Conservation (phyloP, 2,797 vertebrate genomes). For the Megaceryle alcyon region DNA sequence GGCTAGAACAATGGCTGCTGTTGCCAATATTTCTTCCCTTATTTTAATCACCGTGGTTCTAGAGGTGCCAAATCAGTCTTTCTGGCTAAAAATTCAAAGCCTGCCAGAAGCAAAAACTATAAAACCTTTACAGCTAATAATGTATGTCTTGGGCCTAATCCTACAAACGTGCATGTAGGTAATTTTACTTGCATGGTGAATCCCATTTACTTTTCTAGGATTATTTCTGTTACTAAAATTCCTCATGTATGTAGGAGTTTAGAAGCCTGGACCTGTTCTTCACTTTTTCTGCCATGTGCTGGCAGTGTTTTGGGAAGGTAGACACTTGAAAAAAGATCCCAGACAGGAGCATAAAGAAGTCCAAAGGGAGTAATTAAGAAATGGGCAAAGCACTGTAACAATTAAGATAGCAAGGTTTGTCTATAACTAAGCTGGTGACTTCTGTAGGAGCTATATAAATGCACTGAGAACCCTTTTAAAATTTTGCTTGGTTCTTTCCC, state of each 20-base stretch:
- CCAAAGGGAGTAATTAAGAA: slow-evolving; percentile 50
- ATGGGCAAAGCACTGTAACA: slow-evolving; percentile 30
- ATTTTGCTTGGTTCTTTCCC: slow-evolving; percentile 24
- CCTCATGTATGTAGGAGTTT: neutral
- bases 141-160: neutral
- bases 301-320: slow-evolving; percentile 29
- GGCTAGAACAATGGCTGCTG: neutral
- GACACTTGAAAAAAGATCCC: slow-evolving; percentile 31
- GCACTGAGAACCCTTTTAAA: slow-evolving; percentile 68
- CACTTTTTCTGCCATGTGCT: slow-evolving; percentile 34
- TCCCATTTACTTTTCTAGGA: neutral
- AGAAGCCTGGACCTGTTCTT: neutral
- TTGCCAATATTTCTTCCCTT: neutral
- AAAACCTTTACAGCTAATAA: neutral
- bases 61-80: neutral
- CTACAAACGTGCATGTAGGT: neutral
- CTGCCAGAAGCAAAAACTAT: neutral
- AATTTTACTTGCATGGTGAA: slow-evolving; percentile 7
- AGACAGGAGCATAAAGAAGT: neutral
- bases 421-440: slow-evolving; percentile 57
- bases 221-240: neutral
- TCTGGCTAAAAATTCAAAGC: neutral
- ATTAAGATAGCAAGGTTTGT: slow-evolving; percentile 46
- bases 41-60: neutral
- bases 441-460: slow-evolving; percentile 53